phyloP scores from a whole-genome alignment of 2,888 invertebrate species.

The Trisateles emortualis region DNA sequence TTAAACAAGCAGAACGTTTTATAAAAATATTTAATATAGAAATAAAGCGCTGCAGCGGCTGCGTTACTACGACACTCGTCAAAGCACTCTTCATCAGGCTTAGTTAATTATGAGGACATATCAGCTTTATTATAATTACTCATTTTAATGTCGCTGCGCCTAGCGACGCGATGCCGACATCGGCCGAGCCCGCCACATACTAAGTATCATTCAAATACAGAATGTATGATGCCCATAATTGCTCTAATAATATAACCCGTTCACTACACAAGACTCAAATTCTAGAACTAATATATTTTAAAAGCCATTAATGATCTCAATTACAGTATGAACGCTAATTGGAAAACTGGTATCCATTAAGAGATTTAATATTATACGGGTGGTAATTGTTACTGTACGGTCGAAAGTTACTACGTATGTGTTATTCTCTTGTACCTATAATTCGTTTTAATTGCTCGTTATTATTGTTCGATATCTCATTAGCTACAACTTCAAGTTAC shows the following conservation, averaged over 20 bases:
- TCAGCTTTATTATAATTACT: constrained; percentile 86
- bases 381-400: constrained; percentile 42
- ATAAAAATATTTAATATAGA: not conserved
- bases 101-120: constrained; percentile 85
- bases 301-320: constrained; percentile 40
- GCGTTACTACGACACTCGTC: constrained; percentile 56
- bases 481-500: constrained; percentile 32
- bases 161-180: constrained; percentile 50
- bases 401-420: constrained; percentile 29
- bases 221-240: constrained; percentile 4
- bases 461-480: constrained; percentile 44
- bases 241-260: constrained; percentile 13
- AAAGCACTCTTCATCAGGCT: constrained; percentile 85
- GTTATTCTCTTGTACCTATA: constrained; percentile 31
- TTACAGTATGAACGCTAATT: constrained; percentile 43
- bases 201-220: constrained; percentile 39
- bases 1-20: too few relatives aligned
- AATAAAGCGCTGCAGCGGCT: constrained; percentile 66
- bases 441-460: constrained; percentile 48
- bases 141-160: constrained; percentile 85
- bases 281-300: constrained; percentile 32
- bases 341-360: constrained; percentile 39
- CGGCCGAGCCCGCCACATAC: constrained; percentile 17
- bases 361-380: constrained; percentile 42
- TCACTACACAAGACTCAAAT: constrained; percentile 22